Evolutionary conservation across 1,140 invertebrate genomes (phyloP).

Genomic region (Bathynomus jamesi): DNA sequence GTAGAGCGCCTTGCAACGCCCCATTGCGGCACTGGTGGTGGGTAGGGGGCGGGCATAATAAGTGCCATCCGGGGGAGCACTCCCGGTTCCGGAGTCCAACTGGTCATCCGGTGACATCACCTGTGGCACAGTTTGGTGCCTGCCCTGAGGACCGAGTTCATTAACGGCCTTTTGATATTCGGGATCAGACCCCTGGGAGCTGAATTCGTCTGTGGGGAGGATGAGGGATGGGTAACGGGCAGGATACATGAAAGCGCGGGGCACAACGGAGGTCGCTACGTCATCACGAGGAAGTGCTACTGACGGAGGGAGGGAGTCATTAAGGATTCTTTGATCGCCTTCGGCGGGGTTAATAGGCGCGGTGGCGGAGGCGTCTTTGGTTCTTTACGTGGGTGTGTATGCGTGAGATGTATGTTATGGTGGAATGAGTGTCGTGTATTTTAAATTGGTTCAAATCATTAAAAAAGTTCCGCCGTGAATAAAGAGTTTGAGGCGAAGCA

Average conservation of each 20-base stretch:
- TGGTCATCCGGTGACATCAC: not conserved
- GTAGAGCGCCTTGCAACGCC: constrained; percentile 74
- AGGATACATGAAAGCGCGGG: constrained; percentile 31
- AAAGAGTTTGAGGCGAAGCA: too few species aligned
- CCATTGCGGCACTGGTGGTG: constrained; percentile 45
- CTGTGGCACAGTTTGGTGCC: not conserved
- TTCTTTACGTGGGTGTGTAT: constrained; percentile 2
- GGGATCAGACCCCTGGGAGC: constrained; percentile 35
- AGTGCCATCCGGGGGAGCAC: constrained; percentile 5
- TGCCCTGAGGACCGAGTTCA: not conserved
- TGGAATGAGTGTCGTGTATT: too few species aligned
- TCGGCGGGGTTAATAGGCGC: not conserved
- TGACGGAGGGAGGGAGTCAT: not conserved
- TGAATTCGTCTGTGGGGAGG: constrained; percentile 36
- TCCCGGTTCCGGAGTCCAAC: not conserved
- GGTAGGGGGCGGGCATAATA: constrained; percentile 26
- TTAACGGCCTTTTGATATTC: constrained; percentile 33
- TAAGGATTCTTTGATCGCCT: not conserved
- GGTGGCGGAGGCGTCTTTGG: not conserved
- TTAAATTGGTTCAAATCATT: too few species aligned
- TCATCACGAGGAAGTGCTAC: not conserved
- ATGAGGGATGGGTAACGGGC: constrained; percentile 36
- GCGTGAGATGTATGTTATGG: not conserved
- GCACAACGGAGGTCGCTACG: too few species aligned
- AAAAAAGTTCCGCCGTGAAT: too few species aligned